Percentiles rank a stretch among this genome's conserved stretches.
Conservation (phyloP, 1,140 invertebrate genomes). For the Caerostris extrusa region DNA sequence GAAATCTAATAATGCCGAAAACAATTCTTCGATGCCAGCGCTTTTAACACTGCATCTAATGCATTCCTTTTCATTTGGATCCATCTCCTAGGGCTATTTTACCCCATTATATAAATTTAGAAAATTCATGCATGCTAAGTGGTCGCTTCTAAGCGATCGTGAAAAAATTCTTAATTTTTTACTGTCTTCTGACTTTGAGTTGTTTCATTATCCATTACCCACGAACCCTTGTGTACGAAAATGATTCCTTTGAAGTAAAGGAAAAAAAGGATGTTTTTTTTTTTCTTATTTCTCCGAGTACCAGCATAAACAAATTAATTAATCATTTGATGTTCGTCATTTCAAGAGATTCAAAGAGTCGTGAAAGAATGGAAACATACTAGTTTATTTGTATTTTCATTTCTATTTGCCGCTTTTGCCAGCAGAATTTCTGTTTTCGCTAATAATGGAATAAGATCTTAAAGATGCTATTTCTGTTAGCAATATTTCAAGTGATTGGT, state of each 20-base stretch:
- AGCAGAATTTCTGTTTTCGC: neutral
- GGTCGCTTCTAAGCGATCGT: neutral
- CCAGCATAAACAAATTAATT: neutral
- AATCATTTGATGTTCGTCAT: neutral
- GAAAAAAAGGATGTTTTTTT: neutral
- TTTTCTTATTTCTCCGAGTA: neutral
- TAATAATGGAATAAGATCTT: neutral
- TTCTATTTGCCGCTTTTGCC: neutral
- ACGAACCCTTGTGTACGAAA: neutral
- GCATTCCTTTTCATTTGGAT: neutral
- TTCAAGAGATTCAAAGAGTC: neutral
- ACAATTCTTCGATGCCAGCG: neutral
- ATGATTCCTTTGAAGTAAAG: neutral
- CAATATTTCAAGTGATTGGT: too few species aligned
- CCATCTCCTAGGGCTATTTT: neutral
- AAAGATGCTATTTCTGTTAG: neutral
- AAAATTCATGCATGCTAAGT: neutral
- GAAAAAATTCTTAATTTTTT: neutral
- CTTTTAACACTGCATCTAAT: neutral
- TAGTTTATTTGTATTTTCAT: neutral
- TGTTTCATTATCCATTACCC: neutral
- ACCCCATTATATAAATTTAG: neutral
- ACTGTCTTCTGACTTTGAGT: neutral
- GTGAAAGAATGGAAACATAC: neutral
- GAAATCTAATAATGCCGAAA: neutral